Evolutionary conservation across 2,797 vertebrate genomes (phyloP), one percentile per base, ranked within the genome.

Genomic region (Mastacembelus armatus): DNA sequence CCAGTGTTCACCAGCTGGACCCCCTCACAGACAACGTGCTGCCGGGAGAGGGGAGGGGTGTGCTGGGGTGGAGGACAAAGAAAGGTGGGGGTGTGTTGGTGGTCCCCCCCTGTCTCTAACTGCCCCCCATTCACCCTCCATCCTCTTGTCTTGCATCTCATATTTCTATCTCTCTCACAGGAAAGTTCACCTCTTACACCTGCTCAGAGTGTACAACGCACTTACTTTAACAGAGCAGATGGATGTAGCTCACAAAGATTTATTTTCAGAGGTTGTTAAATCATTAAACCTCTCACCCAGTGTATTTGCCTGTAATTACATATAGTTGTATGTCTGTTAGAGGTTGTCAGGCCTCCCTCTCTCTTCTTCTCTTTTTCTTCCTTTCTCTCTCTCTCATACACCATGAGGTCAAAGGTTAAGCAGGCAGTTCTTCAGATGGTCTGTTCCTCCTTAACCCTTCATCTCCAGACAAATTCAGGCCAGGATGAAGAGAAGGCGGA

Each of bases 371-470:
- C 52, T 55, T 18, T 45, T 43, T 63, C 43, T 62, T 27, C 69
- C 54, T 68, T 55, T 74, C 76, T 70, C 70, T 76, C 68, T 78
- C 80, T 82, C 65, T 77, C 82, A 69, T 82, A 78, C 89, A 88
- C 87, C 61, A 74, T 61, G 54, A 80, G 91, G 88, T 88, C 86
- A 70, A 76, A 85, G 91, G 92, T 91, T 92, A 93, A 93, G 92
- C 90, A 91, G 88, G 71, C 81, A 77, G 82, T 90, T 86, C 89
- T 89, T 93, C 84, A 88, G 80, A 82, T 83, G 83, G 80, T 88
- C 87, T 85, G 78, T 81, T 91, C 85, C 83, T 89, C 80, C 85
- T 93, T 92, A 93, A 93, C 92, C 90, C 86, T 77, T 89, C 57
- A 66, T 85, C 85, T 88, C 71, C 88, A 86, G 86, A 84, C 83